Evolutionary conservation across 2,113 vertebrate genomes (phyloP), one percentile per base, ranked within the genome.

Genomic region (Orientallactaga bullata): DNA sequence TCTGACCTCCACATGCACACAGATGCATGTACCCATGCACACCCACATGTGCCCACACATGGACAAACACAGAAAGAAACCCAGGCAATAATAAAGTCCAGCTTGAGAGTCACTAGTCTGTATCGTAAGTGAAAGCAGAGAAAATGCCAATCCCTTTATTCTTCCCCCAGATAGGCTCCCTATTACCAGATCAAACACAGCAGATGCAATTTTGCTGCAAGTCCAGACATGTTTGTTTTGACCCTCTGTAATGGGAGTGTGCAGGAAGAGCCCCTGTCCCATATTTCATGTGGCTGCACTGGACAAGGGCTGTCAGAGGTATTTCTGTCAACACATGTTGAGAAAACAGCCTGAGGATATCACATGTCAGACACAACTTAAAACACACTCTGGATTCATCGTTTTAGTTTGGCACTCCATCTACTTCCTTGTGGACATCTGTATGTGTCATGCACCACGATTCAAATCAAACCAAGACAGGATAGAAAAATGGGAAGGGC

Each of bases 341-440:
- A 86, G 80, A 95, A 61, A 88, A 74, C 32, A 84, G 28, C 47
- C 94, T 89, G 86, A 86, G 88, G 55, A 77, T 79, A 94, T 91
- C 87, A 84, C 77, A 89, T 55, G 71, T 92, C 94, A 94, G 37
- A 89, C 23, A 71, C 55, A 93, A 85, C 60, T 84, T 71, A 90
- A 89, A 95, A 93, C 84, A 86, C 60, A 35, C 84, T 85, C 72
- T 89, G 35, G 32, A 20, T 69, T 94, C 72, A 80, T 72, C 35
- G 83, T 55, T 85, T 47, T 3, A 58, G 42, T 32, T 0, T 65
- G 80, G 77, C 58, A 83, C 60, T 55, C 28, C 51, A 35, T 68
- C 35, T n/a, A 3, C 69, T 92, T 16, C 42, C 77, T 61, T 18
- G 0, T 79, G 35, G 90, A 72, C 72, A 76, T 35, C 0, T 55